Evolutionary conservation across 1,140 invertebrate species (phyloP).

Genomic region (Drosophila sulfurigaster): DNA sequence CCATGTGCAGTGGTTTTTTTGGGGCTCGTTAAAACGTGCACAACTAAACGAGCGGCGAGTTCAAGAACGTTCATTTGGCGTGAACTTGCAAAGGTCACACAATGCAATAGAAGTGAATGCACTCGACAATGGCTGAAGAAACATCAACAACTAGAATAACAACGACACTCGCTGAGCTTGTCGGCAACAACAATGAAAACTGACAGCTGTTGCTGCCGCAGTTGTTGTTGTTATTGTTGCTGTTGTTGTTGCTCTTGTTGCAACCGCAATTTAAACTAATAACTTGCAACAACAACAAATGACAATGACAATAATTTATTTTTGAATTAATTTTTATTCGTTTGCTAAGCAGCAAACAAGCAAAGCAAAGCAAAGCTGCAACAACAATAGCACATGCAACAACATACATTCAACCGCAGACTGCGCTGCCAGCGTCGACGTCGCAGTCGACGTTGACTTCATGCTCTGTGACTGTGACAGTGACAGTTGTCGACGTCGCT

Average conservation of each 20-base stretch:
- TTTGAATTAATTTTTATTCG: conserved; percentile 80
- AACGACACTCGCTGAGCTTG: conserved; percentile 23
- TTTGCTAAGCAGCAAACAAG: conserved; percentile 60
- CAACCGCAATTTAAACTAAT: conserved; percentile 82
- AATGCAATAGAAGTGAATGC: conserved; percentile 76
- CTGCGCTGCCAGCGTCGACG: conserved; percentile 6
- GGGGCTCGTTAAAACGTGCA: conserved; percentile 11
- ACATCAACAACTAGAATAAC: conserved; percentile 40
- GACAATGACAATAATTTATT: conserved; percentile 81
- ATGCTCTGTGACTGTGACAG: conserved; percentile 7
- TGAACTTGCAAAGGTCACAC: conserved; percentile 75
- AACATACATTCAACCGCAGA: conserved; percentile 57
- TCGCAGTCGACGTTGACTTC: conserved; percentile 24
- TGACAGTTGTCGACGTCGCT: neutral
- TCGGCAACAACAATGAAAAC: conserved; percentile 64
- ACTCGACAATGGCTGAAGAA: conserved; percentile 40
- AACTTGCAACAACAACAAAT: conserved; percentile 63
- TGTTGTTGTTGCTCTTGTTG: conserved; percentile 29
- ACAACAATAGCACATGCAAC: conserved; percentile 49
- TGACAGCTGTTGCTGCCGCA: conserved; percentile 44
- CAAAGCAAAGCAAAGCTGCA: conserved; percentile 30
- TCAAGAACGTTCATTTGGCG: conserved; percentile 73
- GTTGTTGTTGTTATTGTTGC: neutral
- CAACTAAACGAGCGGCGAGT: conserved; percentile 37
- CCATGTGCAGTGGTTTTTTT: conserved; percentile 12